A percentile compares a stretch with the other conserved stretches of the same genome.
Conservation (phyloP, 1,140 invertebrate species). For the Drosophila pectinifera region DNA sequence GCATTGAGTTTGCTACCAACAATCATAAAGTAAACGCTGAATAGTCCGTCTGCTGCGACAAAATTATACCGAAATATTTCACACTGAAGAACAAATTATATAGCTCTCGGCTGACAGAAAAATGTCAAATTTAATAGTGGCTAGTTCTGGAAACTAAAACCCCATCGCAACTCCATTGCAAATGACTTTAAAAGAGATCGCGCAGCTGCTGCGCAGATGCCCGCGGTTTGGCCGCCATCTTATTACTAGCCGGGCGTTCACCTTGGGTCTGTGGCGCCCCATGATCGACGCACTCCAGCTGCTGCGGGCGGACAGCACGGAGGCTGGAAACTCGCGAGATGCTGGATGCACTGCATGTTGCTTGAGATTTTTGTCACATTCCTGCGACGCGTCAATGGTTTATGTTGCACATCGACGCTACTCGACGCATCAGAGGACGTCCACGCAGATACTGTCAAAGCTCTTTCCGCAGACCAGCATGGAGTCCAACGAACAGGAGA, state of each 20-base stretch:
- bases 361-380: neutral
- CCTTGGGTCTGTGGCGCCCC: conserved; percentile 34
- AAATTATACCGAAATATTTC: conserved; percentile 14
- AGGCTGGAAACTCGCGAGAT: neutral
- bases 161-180: conserved; percentile 32
- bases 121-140: conserved; percentile 70
- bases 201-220: conserved; percentile 25
- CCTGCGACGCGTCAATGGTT: conserved; percentile 3
- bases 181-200: conserved; percentile 50
- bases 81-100: conserved; percentile 15
- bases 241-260: conserved; percentile 32
- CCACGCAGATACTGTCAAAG: conserved; percentile 69
- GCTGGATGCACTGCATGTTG: neutral
- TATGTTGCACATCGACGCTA: conserved; percentile 41
- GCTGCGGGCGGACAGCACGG: neutral
- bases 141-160: conserved; percentile 39
- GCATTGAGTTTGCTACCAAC: neutral
- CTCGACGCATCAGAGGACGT: conserved; percentile 53
- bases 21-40: conserved; percentile 1
- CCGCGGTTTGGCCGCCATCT: conserved; percentile 27
- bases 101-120: conserved; percentile 41
- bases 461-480: conserved; percentile 79
- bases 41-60: conserved; percentile 2
- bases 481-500: conserved; percentile 61
- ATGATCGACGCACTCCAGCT: conserved; percentile 19